A percentile compares a stretch with the other conserved stretches of the same genome.
These are phyloP conservation scores for Bimastos eiseni DNA, from an alignment of 2,888 invertebrate genomes.

Conservation along the genomic window DNA sequence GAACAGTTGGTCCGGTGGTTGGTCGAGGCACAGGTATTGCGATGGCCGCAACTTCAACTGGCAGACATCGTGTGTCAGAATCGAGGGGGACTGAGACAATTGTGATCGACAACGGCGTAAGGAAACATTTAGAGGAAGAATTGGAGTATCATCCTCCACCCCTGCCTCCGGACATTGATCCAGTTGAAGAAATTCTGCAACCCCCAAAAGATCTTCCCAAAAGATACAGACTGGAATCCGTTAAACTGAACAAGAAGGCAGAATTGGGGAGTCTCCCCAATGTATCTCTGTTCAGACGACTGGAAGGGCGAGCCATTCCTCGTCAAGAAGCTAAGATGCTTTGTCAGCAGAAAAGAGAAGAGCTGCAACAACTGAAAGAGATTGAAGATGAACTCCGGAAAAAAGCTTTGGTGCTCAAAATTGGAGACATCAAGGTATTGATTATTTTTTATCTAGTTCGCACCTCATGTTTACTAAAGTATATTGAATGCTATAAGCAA, in stretches of 20 bases:
- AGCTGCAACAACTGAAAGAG: conserved; percentile 16
- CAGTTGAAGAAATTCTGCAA: conserved; percentile 20
- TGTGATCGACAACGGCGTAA: conserved; percentile 5
- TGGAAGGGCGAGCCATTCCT: conserved; percentile 27
- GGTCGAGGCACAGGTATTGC: neutral
- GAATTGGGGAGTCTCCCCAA: conserved; percentile 38
- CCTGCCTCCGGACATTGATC: conserved; percentile 25
- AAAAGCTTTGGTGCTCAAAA: conserved; percentile 28
- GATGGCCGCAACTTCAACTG: neutral
- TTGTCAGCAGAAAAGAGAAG: conserved; percentile 28
- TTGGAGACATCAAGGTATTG: conserved; percentile 32
- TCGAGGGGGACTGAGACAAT: neutral
- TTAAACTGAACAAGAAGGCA: conserved; percentile 15
- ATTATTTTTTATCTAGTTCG: no score
- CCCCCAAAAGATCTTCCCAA: conserved; percentile 27
- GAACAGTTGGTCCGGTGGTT: neutral
- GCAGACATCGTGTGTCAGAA: neutral
- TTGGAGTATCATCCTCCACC: conserved; percentile 18
- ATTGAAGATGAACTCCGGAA: conserved; percentile 26
- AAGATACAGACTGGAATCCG: conserved; percentile 19
- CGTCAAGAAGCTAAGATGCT: conserved; percentile 30
- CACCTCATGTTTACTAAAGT: no score
- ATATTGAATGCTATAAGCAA: no score
- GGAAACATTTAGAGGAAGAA: conserved; percentile 24
- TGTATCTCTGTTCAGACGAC: conserved; percentile 26